These are phyloP conservation scores for Heterochromis multidens DNA, from an alignment of 2,113 vertebrate species.

Conservation along the genomic window DNA sequence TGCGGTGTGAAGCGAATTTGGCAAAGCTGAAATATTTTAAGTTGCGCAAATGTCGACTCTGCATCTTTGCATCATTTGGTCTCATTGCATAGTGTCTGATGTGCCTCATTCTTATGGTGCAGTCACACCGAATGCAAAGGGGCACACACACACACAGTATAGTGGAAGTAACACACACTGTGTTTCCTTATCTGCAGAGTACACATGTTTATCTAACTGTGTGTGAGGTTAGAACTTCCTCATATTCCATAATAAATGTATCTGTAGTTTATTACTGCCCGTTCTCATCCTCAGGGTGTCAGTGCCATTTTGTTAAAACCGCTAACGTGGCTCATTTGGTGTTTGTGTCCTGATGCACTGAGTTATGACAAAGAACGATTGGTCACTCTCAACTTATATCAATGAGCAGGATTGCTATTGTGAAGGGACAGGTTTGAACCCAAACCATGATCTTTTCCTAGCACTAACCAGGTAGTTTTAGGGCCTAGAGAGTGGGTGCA, in stretches of 20 bases:
- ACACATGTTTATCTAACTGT: not conserved
- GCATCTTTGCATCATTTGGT: not conserved
- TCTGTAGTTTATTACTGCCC: not conserved
- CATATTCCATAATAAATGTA: not conserved
- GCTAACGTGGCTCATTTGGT: no score
- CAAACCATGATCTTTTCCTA: not conserved
- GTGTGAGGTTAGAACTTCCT: not conserved
- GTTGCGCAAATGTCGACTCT: not conserved
- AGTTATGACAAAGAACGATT: not conserved
- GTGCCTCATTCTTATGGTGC: not conserved
- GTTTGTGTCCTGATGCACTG: not conserved
- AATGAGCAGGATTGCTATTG: not conserved
- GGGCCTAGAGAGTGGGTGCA: not conserved
- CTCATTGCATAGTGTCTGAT: not conserved
- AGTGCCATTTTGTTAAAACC: not conserved
- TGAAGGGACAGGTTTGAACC: not conserved
- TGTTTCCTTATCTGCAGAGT: not conserved
- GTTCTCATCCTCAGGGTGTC: not conserved
- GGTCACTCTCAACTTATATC: not conserved
- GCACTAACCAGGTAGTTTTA: not conserved
- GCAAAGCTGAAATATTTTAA: not conserved
- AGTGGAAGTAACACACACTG: not conserved
- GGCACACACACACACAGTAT: not conserved
- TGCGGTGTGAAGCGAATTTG: not conserved
- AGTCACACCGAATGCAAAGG: no score